These are phyloP conservation scores for Corythaeola cristata DNA, from an alignment of 2,113 vertebrate genomes.

Conservation along the genomic window DNA sequence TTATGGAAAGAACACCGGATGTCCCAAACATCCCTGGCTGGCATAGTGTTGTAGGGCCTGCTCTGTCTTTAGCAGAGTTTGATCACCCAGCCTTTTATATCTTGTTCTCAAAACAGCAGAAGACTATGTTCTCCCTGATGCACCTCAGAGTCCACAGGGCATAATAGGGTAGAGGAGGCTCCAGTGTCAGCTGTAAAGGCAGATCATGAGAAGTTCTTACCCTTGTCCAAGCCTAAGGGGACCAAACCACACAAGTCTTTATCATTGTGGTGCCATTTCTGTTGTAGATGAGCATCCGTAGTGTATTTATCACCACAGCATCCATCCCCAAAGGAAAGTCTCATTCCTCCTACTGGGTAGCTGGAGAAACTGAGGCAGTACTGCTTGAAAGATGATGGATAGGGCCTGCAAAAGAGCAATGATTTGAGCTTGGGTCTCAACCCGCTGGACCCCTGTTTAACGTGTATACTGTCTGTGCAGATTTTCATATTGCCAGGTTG, in stretches of 20 bases:
- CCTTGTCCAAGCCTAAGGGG: not conserved
- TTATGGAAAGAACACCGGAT: not conserved
- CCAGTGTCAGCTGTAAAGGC: not conserved
- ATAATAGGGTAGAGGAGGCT: not conserved
- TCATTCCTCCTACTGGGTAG: not conserved
- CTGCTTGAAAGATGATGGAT: not conserved
- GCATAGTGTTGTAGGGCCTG: not conserved
- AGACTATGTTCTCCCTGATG: not conserved
- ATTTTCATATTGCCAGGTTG: not conserved
- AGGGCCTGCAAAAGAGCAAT: not conserved
- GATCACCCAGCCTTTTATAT: not conserved
- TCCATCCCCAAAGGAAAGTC: not conserved
- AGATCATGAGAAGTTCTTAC: not conserved
- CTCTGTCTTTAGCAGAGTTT: not conserved
- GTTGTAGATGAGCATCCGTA: not conserved
- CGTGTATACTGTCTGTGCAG: fast-evolving
- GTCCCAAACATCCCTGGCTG: not conserved
- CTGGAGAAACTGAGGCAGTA: not conserved
- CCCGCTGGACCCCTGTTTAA: not conserved
- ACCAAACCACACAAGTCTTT: not conserved
- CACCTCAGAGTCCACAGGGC: not conserved
- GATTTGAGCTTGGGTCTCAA: not conserved
- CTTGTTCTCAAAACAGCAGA: not conserved
- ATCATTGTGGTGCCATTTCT: not conserved
- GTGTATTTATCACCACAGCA: not conserved